phyloP scores from a whole-genome alignment of 2,113 vertebrate genomes.

The Neolamprologus caudopunctatus region DNA sequence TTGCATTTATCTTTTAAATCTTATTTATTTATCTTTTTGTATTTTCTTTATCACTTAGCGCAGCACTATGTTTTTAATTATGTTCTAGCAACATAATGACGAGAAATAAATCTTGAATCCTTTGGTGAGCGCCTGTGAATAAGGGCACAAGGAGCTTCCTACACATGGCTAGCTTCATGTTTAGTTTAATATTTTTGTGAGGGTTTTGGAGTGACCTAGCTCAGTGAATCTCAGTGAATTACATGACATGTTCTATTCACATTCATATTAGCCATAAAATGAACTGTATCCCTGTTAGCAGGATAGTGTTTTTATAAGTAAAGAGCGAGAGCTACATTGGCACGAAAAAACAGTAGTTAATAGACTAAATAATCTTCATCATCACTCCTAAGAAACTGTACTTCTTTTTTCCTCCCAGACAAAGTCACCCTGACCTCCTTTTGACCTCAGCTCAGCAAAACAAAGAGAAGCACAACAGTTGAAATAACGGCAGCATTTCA shows the following conservation, averaged over 20 bases:
- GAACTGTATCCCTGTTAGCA: background rate
- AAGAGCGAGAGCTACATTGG: background rate
- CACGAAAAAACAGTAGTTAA: background rate
- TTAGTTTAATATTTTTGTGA: background rate
- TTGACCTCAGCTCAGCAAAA: slow-evolving; percentile 21
- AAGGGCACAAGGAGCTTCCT: background rate
- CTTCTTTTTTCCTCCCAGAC: background rate
- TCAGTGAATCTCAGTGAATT: background rate
- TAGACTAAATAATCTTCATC: background rate
- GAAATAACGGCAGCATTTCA: slow-evolving; percentile 10
- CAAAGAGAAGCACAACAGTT: background rate
- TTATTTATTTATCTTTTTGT: background rate
- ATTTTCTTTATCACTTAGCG: background rate
- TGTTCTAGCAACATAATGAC: background rate
- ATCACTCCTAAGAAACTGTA: background rate
- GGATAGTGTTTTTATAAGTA: background rate
- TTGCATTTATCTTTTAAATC: background rate
- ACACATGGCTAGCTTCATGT: background rate
- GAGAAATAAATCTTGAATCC: background rate
- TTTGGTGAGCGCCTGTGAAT: background rate
- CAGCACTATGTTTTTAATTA: background rate
- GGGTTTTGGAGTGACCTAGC: background rate
- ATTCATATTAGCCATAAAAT: background rate
- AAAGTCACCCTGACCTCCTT: slow-evolving; percentile 7
- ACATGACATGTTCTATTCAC: background rate